These are phyloP conservation scores for Ciconia stormi DNA, from an alignment of 2,113 vertebrate genomes.

Conservation along the genomic window DNA sequence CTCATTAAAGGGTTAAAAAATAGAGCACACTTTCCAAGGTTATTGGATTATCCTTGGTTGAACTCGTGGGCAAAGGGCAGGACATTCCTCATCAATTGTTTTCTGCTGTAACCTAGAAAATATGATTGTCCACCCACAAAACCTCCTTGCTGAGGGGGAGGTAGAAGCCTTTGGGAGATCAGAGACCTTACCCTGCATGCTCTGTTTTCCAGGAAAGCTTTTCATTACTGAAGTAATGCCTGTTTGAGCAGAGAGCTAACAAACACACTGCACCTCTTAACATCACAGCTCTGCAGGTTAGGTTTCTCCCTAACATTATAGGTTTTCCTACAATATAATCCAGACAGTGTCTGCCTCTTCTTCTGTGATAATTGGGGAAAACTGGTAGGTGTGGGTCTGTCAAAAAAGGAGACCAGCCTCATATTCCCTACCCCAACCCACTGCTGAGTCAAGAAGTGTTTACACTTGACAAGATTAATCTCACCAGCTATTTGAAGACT, in stretches of 20 bases:
- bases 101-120: background rate
- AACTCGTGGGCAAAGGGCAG: accelerated
- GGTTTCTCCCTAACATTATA: background rate
- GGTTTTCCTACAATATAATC: background rate
- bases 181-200: background rate
- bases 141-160: background rate
- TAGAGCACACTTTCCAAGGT: accelerated
- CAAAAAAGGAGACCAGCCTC: background rate
- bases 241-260: background rate
- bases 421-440: background rate
- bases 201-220: background rate
- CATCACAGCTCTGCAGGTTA: background rate
- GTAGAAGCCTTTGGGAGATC: background rate
- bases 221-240: background rate
- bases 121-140: background rate
- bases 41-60: background rate
- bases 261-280: background rate
- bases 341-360: background rate
- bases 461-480: conserved; percentile 44
- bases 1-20: background rate
- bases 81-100: background rate
- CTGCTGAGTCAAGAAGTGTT: background rate
- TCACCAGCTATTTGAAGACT: conserved; percentile 21
- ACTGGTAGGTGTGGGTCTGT: background rate
- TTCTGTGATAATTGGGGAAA: background rate